A percentile compares a stretch with the other conserved stretches of the same genome.
phyloP scores from a whole-genome alignment of 2,113 vertebrate genomes.

The Pteropus alecto region DNA sequence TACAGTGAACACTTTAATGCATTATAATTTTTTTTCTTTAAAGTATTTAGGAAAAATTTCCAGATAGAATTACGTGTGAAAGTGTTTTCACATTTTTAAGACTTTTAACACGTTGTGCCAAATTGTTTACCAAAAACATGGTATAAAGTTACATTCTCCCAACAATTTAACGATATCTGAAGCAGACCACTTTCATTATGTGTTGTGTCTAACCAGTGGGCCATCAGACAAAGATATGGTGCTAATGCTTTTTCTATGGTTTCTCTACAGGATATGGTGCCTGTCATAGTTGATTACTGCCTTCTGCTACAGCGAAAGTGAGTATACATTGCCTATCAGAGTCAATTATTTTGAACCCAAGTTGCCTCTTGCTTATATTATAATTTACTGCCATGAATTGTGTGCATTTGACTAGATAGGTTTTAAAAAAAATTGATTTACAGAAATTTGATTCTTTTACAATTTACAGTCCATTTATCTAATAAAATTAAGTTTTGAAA shows the following conservation, averaged over 20 bases:
- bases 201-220: background rate
- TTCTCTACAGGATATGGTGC: constrained; percentile 90
- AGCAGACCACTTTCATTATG: background rate
- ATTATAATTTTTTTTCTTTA: background rate
- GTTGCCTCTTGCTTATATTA: background rate
- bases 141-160: background rate
- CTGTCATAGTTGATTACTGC: constrained; percentile 95
- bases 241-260: constrained; percentile 52
- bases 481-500: constrained; percentile 5
- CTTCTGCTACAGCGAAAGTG: constrained; percentile 93
- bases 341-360: background rate
- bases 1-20: background rate
- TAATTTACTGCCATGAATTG: constrained; percentile 8
- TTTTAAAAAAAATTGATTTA: background rate
- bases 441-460: constrained; percentile 12
- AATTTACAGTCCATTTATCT: background rate
- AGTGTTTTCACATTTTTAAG: background rate
- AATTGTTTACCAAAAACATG: background rate
- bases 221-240: background rate
- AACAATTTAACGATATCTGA: background rate
- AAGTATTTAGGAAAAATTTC: constrained; percentile 35
- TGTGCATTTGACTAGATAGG: background rate
- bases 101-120: background rate
- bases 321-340: constrained; percentile 73
- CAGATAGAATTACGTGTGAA: background rate